phyloP scores from a whole-genome alignment of 2,797 vertebrate genomes.

The Megaceryle alcyon region DNA sequence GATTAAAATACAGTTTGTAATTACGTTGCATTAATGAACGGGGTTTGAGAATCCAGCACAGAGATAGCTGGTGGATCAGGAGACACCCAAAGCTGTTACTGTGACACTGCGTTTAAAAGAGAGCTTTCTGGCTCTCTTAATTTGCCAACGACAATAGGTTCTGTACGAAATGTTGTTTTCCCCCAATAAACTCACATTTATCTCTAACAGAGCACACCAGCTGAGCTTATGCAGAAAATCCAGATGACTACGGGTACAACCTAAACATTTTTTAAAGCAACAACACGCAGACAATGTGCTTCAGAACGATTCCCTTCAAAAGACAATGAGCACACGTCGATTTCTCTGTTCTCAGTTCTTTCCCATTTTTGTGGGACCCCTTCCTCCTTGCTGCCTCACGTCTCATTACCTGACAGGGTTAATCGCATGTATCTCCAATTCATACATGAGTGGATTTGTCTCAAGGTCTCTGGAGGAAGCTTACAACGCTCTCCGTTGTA shows the following conservation, averaged over 20 bases:
- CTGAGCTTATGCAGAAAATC: neutral
- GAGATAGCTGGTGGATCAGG: neutral
- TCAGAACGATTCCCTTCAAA: neutral
- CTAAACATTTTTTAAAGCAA: neutral
- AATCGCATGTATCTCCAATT: neutral
- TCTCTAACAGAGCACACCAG: neutral
- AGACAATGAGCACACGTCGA: neutral
- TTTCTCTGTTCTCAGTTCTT: neutral
- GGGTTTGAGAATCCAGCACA: neutral
- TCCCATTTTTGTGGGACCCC: neutral
- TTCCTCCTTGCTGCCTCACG: neutral
- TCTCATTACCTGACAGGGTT: neutral
- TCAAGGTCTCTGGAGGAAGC: neutral
- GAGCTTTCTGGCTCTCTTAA: conserved; percentile 3
- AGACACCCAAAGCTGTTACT: conserved; percentile 29
- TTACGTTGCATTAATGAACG: conserved; percentile 21
- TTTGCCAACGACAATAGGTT: conserved; percentile 38
- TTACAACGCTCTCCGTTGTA: neutral
- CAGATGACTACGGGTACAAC: neutral
- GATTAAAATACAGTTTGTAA: conserved; percentile 37
- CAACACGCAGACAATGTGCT: accelerated
- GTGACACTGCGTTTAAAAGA: conserved; percentile 8
- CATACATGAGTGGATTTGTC: neutral
- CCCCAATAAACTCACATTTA: neutral
- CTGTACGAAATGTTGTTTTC: conserved; percentile 5